A percentile compares a stretch with the other conserved stretches of the same genome.
These are phyloP conservation scores for Halictus ligatus DNA, from an alignment of 2,888 invertebrate genomes.

Conservation along the genomic window DNA sequence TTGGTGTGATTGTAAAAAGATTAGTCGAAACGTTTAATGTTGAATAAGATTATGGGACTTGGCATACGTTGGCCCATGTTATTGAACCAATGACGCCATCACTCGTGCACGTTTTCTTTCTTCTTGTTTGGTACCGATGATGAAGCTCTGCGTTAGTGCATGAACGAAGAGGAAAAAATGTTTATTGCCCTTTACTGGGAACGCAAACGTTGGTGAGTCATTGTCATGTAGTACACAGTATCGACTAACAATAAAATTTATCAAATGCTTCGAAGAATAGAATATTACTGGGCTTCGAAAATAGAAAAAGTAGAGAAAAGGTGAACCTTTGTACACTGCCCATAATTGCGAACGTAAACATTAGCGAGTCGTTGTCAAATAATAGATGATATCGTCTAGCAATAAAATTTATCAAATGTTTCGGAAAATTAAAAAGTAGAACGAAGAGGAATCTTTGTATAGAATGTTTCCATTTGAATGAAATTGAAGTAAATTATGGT, in stretches of 20 bases:
- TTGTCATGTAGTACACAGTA: background rate
- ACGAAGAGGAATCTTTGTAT: background rate
- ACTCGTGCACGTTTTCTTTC: background rate
- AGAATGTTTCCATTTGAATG: background rate
- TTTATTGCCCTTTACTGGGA: slow-evolving; percentile 42
- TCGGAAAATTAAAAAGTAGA: background rate
- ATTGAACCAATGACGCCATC: slow-evolving; percentile 25
- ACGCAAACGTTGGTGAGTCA: slow-evolving; percentile 59
- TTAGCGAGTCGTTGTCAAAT: slow-evolving; percentile 35
- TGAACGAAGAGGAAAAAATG: slow-evolving; percentile 43
- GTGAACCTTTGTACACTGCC: background rate
- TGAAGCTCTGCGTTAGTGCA: slow-evolving; percentile 16
- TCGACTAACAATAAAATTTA: background rate
- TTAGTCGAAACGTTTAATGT: background rate
- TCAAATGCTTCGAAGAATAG: background rate
- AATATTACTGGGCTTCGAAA: background rate
- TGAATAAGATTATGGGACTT: background rate
- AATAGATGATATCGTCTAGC: background rate
- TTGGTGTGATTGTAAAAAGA: background rate
- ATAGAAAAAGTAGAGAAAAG: background rate
- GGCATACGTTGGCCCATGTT: background rate
- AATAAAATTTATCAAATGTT: background rate
- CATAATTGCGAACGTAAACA: slow-evolving; percentile 31
- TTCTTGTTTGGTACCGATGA: slow-evolving; percentile 1
- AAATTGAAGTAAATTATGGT: background rate